Conservation (phyloP, 1,140 invertebrate genomes). For the Mizuhopecten yessoensis region DNA sequence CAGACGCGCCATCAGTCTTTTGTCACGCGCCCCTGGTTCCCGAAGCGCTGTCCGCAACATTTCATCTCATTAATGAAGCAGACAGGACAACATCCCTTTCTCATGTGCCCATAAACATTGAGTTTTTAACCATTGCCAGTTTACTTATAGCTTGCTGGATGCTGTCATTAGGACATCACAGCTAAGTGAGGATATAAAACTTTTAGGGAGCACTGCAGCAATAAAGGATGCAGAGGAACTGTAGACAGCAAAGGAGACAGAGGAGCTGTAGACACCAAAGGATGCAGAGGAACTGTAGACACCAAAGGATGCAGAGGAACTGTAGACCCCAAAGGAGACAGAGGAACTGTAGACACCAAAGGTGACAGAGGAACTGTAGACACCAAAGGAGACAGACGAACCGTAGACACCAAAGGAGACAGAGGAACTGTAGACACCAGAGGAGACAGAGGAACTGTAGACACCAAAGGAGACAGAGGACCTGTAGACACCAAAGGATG, state of each 20-base stretch:
- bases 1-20: background rate
- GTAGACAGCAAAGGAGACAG: background rate
- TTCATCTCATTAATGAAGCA: background rate
- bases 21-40: background rate
- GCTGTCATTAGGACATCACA: background rate
- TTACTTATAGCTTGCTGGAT: background rate
- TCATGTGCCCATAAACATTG: background rate
- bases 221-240: background rate
- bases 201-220: background rate
- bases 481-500: too few relatives aligned
- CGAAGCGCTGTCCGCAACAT: background rate
- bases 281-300: too few relatives aligned
- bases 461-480: too few relatives aligned
- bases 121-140: background rate
- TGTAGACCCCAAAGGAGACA: too few relatives aligned
- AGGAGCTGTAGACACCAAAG: too few relatives aligned
- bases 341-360: too few relatives aligned
- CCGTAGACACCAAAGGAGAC: too few relatives aligned
- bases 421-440: too few relatives aligned
- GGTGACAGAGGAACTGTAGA: too few relatives aligned
- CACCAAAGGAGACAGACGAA: too few relatives aligned
- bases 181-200: background rate
- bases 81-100: constrained; percentile 2
- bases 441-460: too few relatives aligned
- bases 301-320: too few relatives aligned